These are phyloP conservation scores for Sibirionetta formosa DNA, from an alignment of 2,797 vertebrate genomes.

Conservation along the genomic window DNA sequence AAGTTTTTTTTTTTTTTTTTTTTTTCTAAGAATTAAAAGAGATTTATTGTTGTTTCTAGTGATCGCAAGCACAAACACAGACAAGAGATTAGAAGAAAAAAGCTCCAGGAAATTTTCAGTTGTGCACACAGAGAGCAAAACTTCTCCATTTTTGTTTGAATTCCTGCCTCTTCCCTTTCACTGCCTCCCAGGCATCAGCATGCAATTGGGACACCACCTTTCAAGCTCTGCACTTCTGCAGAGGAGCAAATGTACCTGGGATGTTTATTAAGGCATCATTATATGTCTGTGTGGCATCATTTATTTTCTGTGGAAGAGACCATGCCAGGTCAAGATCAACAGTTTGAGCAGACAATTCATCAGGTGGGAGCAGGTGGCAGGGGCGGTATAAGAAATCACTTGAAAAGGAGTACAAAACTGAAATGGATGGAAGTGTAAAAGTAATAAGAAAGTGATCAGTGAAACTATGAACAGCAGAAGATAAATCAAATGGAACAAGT, in stretches of 20 bases:
- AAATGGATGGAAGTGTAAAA: constrained; percentile 79
- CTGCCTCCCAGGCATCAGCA: background rate
- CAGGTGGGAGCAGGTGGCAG: constrained; percentile 78
- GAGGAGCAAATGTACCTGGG: constrained; percentile 39
- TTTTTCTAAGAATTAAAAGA: background rate
- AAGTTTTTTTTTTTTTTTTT: too few relatives aligned
- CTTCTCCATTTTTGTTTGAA: background rate
- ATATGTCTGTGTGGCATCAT: constrained; percentile 69
- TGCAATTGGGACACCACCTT: background rate
- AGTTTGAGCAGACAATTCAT: constrained; percentile 77
- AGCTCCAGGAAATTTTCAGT: background rate
- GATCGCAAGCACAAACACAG: background rate
- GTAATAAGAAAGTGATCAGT: constrained; percentile 83
- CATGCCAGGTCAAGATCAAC: constrained; percentile 77
- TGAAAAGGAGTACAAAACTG: constrained; percentile 60
- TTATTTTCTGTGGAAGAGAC: constrained; percentile 77
- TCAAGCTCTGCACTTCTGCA: constrained; percentile 24
- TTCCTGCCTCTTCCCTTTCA: background rate
- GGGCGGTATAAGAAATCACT: constrained; percentile 66
- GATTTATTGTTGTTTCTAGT: background rate
- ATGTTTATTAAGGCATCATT: constrained; percentile 80
- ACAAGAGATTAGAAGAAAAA: background rate
- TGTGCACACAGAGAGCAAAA: background rate
- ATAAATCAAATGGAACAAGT: constrained; percentile 73
- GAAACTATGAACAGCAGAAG: constrained; percentile 68